Evolutionary conservation across 2,113 vertebrate genomes (phyloP).

Genomic region (Albula glossodonta): DNA sequence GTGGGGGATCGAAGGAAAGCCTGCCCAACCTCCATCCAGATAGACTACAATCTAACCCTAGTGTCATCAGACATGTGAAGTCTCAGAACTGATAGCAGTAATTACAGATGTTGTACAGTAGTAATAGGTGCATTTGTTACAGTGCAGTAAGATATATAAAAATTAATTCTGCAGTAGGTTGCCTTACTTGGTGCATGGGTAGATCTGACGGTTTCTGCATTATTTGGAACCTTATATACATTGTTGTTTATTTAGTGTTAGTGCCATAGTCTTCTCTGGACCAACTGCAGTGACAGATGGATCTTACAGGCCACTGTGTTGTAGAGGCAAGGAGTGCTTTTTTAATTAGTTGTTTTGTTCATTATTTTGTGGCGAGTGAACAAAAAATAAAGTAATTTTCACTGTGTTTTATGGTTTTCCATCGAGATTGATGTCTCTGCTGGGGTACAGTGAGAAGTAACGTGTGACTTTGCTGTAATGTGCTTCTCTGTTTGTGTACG

Average conservation of each 20-base stretch:
- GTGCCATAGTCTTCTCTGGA: conserved; percentile 60
- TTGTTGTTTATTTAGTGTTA: conserved; percentile 55
- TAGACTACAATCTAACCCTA: conserved; percentile 40
- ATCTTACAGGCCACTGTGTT: conserved; percentile 55
- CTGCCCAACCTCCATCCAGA: conserved; percentile 26
- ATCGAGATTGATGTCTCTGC: conserved; percentile 31
- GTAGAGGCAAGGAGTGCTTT: conserved; percentile 40
- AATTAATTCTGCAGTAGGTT: conserved; percentile 87
- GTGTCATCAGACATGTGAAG: conserved; percentile 36
- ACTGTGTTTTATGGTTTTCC: conserved; percentile 51
- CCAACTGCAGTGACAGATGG: conserved; percentile 59
- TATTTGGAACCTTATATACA: conserved; percentile 63
- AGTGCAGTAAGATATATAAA: conserved; percentile 76
- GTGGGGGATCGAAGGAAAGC: conserved; percentile 10
- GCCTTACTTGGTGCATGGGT: conserved; percentile 92
- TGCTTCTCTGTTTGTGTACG: conserved; percentile 34
- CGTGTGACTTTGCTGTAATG: conserved; percentile 27
- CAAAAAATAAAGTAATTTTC: conserved; percentile 47
- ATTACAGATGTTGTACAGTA: conserved; percentile 54
- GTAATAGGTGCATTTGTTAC: conserved; percentile 58
- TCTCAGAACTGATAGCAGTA: conserved; percentile 42
- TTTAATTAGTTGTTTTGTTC: conserved; percentile 27
- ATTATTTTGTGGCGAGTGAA: conserved; percentile 56
- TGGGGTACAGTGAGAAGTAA: conserved; percentile 23
- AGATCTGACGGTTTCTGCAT: conserved; percentile 79